A percentile compares a stretch with the other conserved stretches of the same genome.
Evolutionary conservation across 2,113 vertebrate species (phyloP).

Genomic region (Thymallus thymallus): DNA sequence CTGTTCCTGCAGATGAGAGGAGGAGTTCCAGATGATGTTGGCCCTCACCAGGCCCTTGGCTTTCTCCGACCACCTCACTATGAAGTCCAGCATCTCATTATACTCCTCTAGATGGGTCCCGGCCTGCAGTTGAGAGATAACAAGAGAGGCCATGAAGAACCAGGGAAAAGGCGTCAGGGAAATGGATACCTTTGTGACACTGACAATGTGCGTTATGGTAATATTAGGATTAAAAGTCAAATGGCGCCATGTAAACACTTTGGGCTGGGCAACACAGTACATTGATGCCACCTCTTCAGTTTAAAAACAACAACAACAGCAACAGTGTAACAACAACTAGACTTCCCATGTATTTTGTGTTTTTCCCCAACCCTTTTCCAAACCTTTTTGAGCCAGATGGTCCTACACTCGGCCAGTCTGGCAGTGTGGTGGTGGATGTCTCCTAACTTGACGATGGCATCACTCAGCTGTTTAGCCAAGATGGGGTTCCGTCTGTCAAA

Average conservation of each 20-base stretch:
- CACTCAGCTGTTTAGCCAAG: constrained; percentile 83
- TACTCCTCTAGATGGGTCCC: constrained; percentile 87
- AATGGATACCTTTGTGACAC: too few species aligned
- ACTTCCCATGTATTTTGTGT: background rate
- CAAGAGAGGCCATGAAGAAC: background rate
- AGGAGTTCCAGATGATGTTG: constrained; percentile 86
- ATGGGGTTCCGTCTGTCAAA: constrained; percentile 81
- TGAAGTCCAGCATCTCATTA: constrained; percentile 85
- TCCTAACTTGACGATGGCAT: constrained; percentile 80
- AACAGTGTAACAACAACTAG: background rate
- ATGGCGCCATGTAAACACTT: background rate
- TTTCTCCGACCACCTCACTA: constrained; percentile 89
- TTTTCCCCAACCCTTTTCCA: background rate
- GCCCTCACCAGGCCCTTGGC: constrained; percentile 82
- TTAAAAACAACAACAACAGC: background rate
- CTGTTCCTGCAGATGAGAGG: constrained; percentile 87
- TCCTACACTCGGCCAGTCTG: constrained; percentile 79
- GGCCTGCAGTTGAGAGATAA: constrained; percentile 66
- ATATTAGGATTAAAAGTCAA: background rate
- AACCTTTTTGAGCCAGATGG: constrained; percentile 86
- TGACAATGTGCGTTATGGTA: background rate
- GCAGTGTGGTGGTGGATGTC: constrained; percentile 84
- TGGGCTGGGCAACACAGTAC: background rate
- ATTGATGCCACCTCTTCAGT: background rate
- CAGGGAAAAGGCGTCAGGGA: constrained; percentile 5